Evolutionary conservation across 2,888 invertebrate species (phyloP).

Genomic region (Cheilosia scutellata): DNA sequence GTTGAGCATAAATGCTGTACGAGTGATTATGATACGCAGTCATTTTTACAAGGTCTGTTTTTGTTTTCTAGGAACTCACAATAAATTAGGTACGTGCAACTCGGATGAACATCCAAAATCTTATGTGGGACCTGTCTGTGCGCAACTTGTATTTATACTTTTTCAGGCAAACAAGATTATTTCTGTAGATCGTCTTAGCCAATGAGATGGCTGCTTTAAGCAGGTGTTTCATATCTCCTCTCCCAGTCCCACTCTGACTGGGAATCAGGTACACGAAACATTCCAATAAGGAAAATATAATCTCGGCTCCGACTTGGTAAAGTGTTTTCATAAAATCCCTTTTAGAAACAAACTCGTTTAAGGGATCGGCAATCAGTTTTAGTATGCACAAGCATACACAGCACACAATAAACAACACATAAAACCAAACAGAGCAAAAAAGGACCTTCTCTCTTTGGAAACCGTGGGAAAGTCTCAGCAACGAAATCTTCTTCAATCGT

Average conservation of each 20-base stretch:
- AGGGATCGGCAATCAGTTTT: conserved; percentile 56
- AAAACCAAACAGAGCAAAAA: conserved; percentile 56
- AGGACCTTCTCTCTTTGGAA: conserved; percentile 63
- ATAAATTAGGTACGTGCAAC: conserved; percentile 37
- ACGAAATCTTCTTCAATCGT: conserved; percentile 42
- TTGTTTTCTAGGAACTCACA: conserved; percentile 23
- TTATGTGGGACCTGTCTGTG: conserved; percentile 41
- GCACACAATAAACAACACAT: conserved; percentile 54
- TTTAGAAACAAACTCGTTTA: conserved; percentile 48
- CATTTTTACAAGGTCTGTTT: conserved; percentile 37
- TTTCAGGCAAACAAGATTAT: conserved; percentile 8
- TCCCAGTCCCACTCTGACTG: conserved; percentile 43
- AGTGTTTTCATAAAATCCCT: conserved; percentile 56
- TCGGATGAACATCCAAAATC: conserved; percentile 50
- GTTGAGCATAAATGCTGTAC: conserved; percentile 68
- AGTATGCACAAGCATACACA: conserved; percentile 70
- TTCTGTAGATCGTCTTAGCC: conserved; percentile 41
- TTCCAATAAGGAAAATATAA: conserved; percentile 60
- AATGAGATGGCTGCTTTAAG: conserved; percentile 56
- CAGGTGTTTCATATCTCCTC: conserved; percentile 68
- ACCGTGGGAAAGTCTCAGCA: conserved; percentile 64
- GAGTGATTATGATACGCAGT: conserved; percentile 51
- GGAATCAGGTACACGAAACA: conserved; percentile 57
- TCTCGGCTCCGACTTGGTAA: conserved; percentile 33
- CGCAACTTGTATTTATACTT: conserved; percentile 71